Base-by-base conservation (phyloP, 2,797 vertebrate genomes). In the Coregonus ussuriensis region DNA sequence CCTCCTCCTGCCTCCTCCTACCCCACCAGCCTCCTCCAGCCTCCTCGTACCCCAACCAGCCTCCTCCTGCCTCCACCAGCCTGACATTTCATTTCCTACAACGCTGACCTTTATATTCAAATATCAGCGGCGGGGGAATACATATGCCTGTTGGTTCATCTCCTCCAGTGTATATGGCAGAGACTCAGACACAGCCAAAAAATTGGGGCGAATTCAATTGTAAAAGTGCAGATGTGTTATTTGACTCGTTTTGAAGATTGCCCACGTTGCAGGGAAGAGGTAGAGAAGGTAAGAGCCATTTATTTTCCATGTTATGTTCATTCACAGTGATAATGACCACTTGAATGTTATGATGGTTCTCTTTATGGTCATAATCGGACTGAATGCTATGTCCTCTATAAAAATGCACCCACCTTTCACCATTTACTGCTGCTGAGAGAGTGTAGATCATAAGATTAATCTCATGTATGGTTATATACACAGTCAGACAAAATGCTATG, bases 321-420 rank as follows among this genome's bases (percentile, higher is more conserved):
- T 47, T 47, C 41, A 13, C 41, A 47, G 9, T 3, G 41, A 11
- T 47, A 33, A 33, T 3, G 31, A 33, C 31, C 3, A 33, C 31
- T 33, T 33, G 31, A 33, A 47, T 11, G 41, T 47, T 47, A 47
- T 47, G 9, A 13, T 2, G 53, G 33, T 15, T n/a, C 16, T 18
- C 9, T 35, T 18, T 77, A 41, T 67, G 33, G 67, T 37, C 69
- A 56, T 59, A 13, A 66, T 74, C 77, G 72, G 63, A 62, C 59
- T 63, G 7, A 13, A 9, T 56, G 53, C 16, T 18, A 56, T 11
- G 21, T 63, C 59, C 21, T 63, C 21, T 3, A 9, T 47, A 47
- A 3, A 47, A 47, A 47, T 47, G 41, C 41, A 47, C 7, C 7
- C 7, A 9, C 41, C 41, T 47, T 47, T 47, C 7, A 11, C 41